These are phyloP conservation scores for Protophormia terraenovae DNA, from an alignment of 2,888 invertebrate genomes.

Conservation along the genomic window DNA sequence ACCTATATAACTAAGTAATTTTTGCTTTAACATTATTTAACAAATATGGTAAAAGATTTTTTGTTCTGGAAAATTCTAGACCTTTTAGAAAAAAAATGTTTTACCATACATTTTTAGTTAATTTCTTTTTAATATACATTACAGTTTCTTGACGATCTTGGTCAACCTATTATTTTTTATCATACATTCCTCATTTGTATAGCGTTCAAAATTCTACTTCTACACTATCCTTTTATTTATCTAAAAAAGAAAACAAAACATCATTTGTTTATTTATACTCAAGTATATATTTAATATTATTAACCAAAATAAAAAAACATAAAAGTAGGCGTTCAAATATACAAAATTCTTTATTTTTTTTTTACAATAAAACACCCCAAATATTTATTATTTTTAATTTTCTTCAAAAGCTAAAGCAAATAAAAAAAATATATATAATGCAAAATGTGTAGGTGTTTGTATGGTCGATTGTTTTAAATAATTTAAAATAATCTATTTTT, in stretches of 20 bases:
- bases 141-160: too few relatives aligned
- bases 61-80: too few relatives aligned
- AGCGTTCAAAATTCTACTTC: too few relatives aligned
- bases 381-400: neutral
- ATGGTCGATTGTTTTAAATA: slow-evolving; percentile 14
- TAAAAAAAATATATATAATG: neutral
- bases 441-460: slow-evolving; percentile 19
- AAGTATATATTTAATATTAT: neutral
- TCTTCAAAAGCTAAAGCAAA: neutral
- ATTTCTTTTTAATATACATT: too few relatives aligned
- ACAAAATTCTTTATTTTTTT: neutral
- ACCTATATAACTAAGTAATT: too few relatives aligned
- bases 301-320: neutral
- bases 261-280: neutral
- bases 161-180: too few relatives aligned
- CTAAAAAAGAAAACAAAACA: neutral
- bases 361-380: neutral
- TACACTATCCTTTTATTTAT: too few relatives aligned
- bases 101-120: too few relatives aligned
- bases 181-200: too few relatives aligned
- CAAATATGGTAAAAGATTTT: too few relatives aligned
- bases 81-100: too few relatives aligned
- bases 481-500: slow-evolving; percentile 1
- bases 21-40: too few relatives aligned
- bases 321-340: slow-evolving; percentile 6